phyloP scores from a whole-genome alignment of 2,888 invertebrate genomes.

The Smittia aterrima region DNA sequence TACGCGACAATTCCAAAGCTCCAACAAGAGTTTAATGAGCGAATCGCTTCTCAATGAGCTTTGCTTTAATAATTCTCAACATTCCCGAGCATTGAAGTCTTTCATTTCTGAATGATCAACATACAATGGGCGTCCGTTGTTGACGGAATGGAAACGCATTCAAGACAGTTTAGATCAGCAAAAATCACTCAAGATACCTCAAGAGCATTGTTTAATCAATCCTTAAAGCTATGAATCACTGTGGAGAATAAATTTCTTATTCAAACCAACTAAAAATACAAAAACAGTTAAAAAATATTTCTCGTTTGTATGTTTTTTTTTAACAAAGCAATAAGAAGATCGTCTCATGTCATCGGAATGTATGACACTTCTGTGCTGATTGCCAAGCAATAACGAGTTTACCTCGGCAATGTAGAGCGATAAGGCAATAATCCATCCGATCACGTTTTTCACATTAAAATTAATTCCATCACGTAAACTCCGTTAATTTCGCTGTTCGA shows the following conservation, averaged over 20 bases:
- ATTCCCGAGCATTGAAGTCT: background rate
- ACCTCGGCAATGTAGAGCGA: background rate
- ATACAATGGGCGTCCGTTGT: background rate
- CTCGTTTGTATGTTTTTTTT: background rate
- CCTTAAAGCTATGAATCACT: background rate
- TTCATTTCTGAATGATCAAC: background rate
- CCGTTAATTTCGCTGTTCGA: background rate
- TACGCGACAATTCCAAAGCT: background rate
- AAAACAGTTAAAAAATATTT: slow-evolving; percentile 5
- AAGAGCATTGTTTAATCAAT: too few relatives aligned
- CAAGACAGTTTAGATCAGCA: background rate
- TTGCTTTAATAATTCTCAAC: background rate
- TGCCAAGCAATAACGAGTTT: background rate
- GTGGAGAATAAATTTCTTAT: background rate
- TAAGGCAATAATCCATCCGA: background rate
- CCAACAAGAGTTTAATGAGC: too few relatives aligned
- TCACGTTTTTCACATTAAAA: background rate
- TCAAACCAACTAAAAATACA: background rate
- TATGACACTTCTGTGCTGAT: background rate
- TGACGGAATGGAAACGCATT: too few relatives aligned
- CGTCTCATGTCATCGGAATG: slow-evolving; percentile 6
- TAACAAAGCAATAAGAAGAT: background rate
- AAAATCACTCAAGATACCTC: too few relatives aligned
- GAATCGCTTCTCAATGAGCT: too few relatives aligned
- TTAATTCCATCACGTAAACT: too few relatives aligned